Evolutionary conservation across 2,888 invertebrate species (phyloP), one percentile per base, ranked within the genome.

Genomic region (Orthosia gracilis): DNA sequence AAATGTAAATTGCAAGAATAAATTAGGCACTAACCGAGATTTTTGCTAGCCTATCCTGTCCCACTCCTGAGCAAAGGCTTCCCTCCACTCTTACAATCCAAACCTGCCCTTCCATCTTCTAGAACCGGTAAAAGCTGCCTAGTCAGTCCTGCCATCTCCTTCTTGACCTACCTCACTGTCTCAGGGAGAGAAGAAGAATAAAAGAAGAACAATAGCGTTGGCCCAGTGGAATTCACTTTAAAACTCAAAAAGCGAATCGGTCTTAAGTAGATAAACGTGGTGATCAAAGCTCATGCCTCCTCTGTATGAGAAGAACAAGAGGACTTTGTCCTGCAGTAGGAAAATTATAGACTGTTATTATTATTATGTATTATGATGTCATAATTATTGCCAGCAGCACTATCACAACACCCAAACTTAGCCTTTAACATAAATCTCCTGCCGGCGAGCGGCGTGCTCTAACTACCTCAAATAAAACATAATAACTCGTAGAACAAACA

Each of bases 401-500:
- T 73, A 63, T 45, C 26, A 5, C 26, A 63, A 21, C 18, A 47
- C 45, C 45, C 26, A 50, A 64, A 21, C 73, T 63, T 57, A 55
- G 45, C 26, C 57, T 52, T 31, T 9, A 58, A 50, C 26, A 45
- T 11, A 61, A 55, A 58, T 52, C 58, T 61, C 45, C n/a, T 40
- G 40, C 40, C 40, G 40, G 40, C 40, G 40, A 40, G 15, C 3
- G 57, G 7, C 18, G 45, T 49, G 57, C 45, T 50, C 40, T 67
- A 64, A 59, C n/a, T 73, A 67, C 58, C 49, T 59, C 45, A 23
- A 79, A 74, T 79, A 57, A 65, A 78, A 74, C 63, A 73, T 26
- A 64, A 65, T 78, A 67, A 81, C 68, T 82, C 68, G 61, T 21
- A 57, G 50, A 82, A 70, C 54, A 82, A 73, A 67, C 73, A 67